A percentile compares a stretch with the other conserved stretches of the same genome.
These are phyloP conservation scores for Chloropsis cyanopogon DNA, from an alignment of 2,113 vertebrate genomes.

Conservation along the genomic window DNA sequence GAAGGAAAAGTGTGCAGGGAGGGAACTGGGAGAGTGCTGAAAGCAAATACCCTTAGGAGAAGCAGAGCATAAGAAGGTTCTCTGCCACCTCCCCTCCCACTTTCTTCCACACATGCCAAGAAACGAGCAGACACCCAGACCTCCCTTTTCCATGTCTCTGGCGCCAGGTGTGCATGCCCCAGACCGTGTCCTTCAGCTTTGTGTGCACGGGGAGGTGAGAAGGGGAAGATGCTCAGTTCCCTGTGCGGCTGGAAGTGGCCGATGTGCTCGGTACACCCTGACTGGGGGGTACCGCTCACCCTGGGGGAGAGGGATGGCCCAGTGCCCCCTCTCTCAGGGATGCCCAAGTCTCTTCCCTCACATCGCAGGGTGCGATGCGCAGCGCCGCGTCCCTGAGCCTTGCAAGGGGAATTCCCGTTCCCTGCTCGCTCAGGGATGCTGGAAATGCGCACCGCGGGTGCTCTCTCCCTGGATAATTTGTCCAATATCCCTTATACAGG, in stretches of 20 bases:
- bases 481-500: accelerated
- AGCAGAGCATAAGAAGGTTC: background rate
- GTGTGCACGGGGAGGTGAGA: accelerated
- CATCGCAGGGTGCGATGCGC: background rate
- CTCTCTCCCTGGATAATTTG: too few relatives aligned
- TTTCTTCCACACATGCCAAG: background rate
- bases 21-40: accelerated
- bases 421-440: accelerated
- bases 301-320: accelerated
- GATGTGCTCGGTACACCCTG: background rate
- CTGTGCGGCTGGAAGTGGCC: background rate
- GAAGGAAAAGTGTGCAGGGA: background rate
- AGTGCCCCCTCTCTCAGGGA: background rate
- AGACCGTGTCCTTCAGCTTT: background rate
- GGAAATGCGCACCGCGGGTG: accelerated
- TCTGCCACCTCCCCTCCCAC: background rate
- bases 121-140: background rate
- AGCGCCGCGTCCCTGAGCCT: background rate
- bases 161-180: background rate
- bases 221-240: background rate
- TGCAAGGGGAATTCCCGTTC: background rate
- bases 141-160: background rate
- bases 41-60: background rate
- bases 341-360: accelerated
- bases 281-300: accelerated